A percentile compares a stretch with the other conserved stretches of the same genome.
Evolutionary conservation across 2,888 invertebrate genomes (phyloP).

Genomic region (Ophion slaviceki): DNA sequence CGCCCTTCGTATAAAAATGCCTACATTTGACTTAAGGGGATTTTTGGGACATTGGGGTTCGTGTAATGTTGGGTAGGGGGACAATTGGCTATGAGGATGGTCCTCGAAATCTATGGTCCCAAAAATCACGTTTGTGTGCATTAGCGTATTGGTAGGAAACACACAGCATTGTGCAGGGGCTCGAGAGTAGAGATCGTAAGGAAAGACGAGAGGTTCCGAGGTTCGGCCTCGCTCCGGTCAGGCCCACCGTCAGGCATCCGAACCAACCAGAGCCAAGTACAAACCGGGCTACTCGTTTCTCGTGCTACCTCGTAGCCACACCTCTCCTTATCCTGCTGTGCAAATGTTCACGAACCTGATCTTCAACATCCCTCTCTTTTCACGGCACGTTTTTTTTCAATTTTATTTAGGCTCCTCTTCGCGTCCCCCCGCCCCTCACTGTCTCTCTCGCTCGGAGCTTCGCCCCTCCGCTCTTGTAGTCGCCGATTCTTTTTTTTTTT

Average conservation of each 20-base stretch:
- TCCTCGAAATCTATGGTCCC: too few relatives aligned
- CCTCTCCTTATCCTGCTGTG: slow-evolving; percentile 75
- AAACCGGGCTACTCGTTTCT: slow-evolving; percentile 76
- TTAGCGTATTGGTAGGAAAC: neutral
- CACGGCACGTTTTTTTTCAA: slow-evolving; percentile 42
- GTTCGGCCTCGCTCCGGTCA: slow-evolving; percentile 75
- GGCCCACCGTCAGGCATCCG: slow-evolving; percentile 80
- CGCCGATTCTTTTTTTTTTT: slow-evolving; percentile 5
- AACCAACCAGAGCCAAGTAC: slow-evolving; percentile 81
- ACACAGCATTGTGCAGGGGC: slow-evolving; percentile 26
- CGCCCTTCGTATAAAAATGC: too few relatives aligned
- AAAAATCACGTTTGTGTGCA: too few relatives aligned
- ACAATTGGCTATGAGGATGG: too few relatives aligned
- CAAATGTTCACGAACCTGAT: slow-evolving; percentile 61
- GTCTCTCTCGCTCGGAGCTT: neutral
- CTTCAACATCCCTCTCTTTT: slow-evolving; percentile 52
- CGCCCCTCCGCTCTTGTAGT: slow-evolving; percentile 1
- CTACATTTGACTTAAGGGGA: too few relatives aligned
- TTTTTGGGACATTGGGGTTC: too few relatives aligned
- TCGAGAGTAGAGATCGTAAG: slow-evolving; percentile 51
- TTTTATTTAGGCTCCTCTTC: slow-evolving; percentile 28
- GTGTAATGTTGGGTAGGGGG: too few relatives aligned
- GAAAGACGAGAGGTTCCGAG: slow-evolving; percentile 57
- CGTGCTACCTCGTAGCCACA: slow-evolving; percentile 81
- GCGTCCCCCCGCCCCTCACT: slow-evolving; percentile 27